Base-by-base conservation (phyloP, 1,140 invertebrate species). In the Centruroides sculpturatus region DNA sequence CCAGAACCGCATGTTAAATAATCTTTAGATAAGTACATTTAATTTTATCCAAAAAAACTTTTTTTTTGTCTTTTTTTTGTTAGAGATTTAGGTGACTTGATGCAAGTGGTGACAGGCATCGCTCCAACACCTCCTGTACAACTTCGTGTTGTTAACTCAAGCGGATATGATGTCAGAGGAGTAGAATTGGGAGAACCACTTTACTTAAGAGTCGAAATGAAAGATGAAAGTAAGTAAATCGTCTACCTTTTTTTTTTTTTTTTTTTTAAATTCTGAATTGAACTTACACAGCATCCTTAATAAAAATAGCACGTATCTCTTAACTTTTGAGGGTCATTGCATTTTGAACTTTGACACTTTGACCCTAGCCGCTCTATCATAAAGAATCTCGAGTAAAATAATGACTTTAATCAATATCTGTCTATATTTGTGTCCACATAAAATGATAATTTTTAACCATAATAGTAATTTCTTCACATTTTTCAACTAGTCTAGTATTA, bases 101-200 rank as follows among this genome's bases (percentile, higher is more conserved):
- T 61, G 1, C 65, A 63, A 13, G 65, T 71, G 8, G 69, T 73
- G 11, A 72, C 71, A 58, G 69, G 67, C 0, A 70, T 72, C 3
- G 71, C 71, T 5, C 69, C 70, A 4, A 61, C 68, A 1, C 72
- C 72, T 48, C 60, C 64, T 3, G 64, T 73, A 5, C 65, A 65
- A 3, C 62, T 72, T 13, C 64, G 71, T n/a, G 71, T 72, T 35
- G 63, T 70, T 1, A 66, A 71, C 47, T 62, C 60, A 9, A 63
- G 55, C 46, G 70, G 71, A 12, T 59, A 62, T 8, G 71, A 72
- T 50, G 67, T 72, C 47, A 67, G 55, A 12, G 71, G 69, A 3
- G 70, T 69, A n/a, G 66, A 66, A 36, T 62, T 72, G 8, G 72
- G 72, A n/a, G 68, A 72, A 52, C 60, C 66, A 4, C 64, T 73